These are phyloP conservation scores for Mactra quadrangularis DNA, from an alignment of 1,140 invertebrate genomes.

Conservation along the genomic window DNA sequence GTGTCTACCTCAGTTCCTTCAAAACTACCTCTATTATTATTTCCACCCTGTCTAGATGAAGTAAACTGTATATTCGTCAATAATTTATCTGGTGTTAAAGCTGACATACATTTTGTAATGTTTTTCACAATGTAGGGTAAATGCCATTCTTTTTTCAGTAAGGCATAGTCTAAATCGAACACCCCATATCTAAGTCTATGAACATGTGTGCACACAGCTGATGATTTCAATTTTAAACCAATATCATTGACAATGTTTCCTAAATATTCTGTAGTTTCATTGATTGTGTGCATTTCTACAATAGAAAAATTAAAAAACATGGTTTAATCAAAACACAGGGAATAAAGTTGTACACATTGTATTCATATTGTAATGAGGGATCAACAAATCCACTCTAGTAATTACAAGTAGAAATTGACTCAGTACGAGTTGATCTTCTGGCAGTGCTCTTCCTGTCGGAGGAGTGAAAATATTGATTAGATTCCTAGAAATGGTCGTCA, in stretches of 20 bases:
- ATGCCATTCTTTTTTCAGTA: slow-evolving; percentile 94
- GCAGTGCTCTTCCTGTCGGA: too few relatives aligned
- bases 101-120: slow-evolving; percentile 83
- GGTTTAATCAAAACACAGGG: too few relatives aligned
- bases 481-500: too few relatives aligned
- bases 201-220: slow-evolving; percentile 91
- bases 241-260: slow-evolving; percentile 90
- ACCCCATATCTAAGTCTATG: slow-evolving; percentile 92
- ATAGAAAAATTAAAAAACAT: too few relatives aligned
- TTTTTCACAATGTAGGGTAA: slow-evolving; percentile 91
- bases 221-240: slow-evolving; percentile 90
- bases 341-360: too few relatives aligned
- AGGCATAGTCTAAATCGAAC: slow-evolving; percentile 90
- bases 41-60: not conserved
- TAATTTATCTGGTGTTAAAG: slow-evolving; percentile 69
- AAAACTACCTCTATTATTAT: too few relatives aligned
- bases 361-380: too few relatives aligned
- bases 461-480: too few relatives aligned
- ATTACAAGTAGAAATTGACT: too few relatives aligned
- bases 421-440: too few relatives aligned
- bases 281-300: slow-evolving; percentile 93
- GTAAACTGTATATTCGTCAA: slow-evolving; percentile 14
- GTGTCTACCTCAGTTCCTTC: not conserved
- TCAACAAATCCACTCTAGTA: too few relatives aligned
- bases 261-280: slow-evolving; percentile 91